phyloP scores from a whole-genome alignment of 2,797 vertebrate genomes.

The Macropus fuliginosus region DNA sequence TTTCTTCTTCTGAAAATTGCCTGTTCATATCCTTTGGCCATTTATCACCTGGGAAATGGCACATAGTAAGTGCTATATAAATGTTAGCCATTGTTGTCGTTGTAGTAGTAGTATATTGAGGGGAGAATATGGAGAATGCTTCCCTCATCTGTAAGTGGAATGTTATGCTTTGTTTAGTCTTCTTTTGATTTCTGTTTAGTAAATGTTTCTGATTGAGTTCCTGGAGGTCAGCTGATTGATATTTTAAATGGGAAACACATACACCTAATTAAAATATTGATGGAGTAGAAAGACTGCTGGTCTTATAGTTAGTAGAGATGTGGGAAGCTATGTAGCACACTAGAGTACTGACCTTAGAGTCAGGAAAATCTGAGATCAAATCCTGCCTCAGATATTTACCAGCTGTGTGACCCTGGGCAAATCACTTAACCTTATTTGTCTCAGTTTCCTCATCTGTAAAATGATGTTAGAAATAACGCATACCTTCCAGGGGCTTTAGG shows the following conservation, averaged over 20 bases:
- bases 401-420: neutral
- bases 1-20: neutral
- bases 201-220: neutral
- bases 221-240: neutral
- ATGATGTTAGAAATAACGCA: neutral
- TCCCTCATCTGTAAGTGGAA: neutral
- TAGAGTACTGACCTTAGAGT: neutral
- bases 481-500: neutral
- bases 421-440: neutral
- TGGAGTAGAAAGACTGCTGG: neutral
- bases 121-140: neutral
- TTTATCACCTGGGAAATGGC: neutral
- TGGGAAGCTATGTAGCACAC: neutral
- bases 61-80: neutral
- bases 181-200: neutral
- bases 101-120: neutral
- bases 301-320: neutral
- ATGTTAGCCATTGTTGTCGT: neutral
- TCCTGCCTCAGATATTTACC: neutral
- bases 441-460: neutral
- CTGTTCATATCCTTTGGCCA: neutral
- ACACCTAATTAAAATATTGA: neutral
- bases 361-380: neutral
- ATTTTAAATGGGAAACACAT: neutral
- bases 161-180: neutral